Evolutionary conservation across 2,888 invertebrate species (phyloP).

Genomic region (Thymelicus sylvestris): DNA sequence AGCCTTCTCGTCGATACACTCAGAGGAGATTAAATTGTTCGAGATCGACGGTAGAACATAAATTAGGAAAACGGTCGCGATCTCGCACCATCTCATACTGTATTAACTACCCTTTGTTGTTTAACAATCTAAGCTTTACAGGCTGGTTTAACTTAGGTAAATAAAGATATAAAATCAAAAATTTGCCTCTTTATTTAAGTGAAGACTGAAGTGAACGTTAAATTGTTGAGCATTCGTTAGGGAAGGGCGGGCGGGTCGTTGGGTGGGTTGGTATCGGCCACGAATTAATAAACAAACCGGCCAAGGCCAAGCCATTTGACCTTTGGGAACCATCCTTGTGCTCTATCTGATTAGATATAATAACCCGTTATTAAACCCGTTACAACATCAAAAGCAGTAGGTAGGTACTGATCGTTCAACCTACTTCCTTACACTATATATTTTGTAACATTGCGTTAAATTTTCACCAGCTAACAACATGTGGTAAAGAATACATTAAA

Average conservation of each 20-base stretch:
- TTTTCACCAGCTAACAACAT: neutral
- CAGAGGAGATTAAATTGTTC: conserved; percentile 80
- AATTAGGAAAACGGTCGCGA: conserved; percentile 67
- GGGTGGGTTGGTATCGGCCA: conserved; percentile 68
- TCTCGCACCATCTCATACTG: conserved; percentile 54
- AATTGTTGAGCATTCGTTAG: conserved; percentile 76
- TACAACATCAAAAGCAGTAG: neutral
- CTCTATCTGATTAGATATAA: conserved; percentile 45
- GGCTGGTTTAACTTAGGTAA: neutral
- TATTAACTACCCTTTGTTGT: conserved; percentile 23
- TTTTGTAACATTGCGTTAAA: neutral
- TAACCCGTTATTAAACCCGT: neutral
- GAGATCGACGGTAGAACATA: conserved; percentile 68
- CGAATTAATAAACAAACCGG: conserved; percentile 81
- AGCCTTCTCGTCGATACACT: conserved; percentile 76
- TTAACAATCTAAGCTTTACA: neutral
- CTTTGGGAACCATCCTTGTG: conserved; percentile 65
- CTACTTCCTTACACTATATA: neutral
- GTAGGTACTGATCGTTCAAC: neutral
- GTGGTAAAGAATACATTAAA: conserved; percentile 46
- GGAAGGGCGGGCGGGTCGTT: conserved; percentile 56
- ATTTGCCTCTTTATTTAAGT: conserved; percentile 65
- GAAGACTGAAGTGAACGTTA: conserved; percentile 66
- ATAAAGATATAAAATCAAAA: conserved; percentile 34
- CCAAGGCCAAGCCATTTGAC: conserved; percentile 73